Percentiles rank a stretch among this genome's conserved stretches.
Conservation (phyloP, 2,888 invertebrate species). For the Timema cristinae region DNA sequence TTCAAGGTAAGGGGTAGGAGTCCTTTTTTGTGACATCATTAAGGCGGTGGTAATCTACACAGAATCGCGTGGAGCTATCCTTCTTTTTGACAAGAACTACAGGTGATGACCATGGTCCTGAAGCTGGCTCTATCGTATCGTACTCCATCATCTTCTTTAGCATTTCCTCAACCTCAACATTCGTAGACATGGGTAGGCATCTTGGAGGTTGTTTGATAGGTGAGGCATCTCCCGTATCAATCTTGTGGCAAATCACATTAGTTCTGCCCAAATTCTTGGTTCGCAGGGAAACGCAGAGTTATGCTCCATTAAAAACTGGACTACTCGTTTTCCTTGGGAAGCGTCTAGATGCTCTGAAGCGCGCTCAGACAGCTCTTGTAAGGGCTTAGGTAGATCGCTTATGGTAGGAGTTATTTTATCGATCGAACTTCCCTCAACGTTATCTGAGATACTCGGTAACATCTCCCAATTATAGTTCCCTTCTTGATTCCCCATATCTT, state of each 20-base stretch:
- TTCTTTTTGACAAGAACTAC: slow-evolving; percentile 3
- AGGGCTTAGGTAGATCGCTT: neutral
- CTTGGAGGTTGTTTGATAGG: neutral
- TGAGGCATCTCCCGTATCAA: neutral
- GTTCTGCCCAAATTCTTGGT: neutral
- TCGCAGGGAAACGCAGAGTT: neutral
- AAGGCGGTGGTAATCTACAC: neutral
- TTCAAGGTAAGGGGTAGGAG: neutral
- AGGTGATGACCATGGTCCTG: neutral
- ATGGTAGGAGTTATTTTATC: neutral
- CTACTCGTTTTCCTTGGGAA: neutral
- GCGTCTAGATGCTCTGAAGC: neutral
- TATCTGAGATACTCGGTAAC: neutral
- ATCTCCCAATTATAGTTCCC: neutral
- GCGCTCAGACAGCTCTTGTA: neutral
- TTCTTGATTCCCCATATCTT: neutral
- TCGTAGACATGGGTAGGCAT: neutral
- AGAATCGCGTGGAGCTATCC: neutral
- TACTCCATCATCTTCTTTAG: neutral
- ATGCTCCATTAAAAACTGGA: neutral
- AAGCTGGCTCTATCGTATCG: neutral
- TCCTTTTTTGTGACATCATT: neutral
- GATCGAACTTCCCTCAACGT: neutral
- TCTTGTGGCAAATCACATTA: neutral
- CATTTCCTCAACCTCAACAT: neutral